These are phyloP conservation scores for Pseudomyrmex dendroicus DNA, from an alignment of 1,140 invertebrate species.

Conservation along the genomic window DNA sequence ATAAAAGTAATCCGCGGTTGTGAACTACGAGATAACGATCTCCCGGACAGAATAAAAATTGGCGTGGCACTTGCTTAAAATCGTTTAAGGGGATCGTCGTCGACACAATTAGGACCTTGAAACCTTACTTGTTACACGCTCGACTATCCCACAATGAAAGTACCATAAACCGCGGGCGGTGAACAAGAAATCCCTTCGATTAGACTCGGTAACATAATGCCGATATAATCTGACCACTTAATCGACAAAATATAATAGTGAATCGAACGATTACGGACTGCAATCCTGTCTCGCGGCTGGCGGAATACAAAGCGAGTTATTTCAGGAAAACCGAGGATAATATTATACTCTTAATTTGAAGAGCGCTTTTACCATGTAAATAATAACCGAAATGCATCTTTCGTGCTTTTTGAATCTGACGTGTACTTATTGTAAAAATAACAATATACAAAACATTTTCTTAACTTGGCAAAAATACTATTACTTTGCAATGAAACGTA, in stretches of 20 bases:
- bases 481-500: too few relatives aligned
- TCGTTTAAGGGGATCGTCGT: conserved; percentile 34
- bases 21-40: background rate
- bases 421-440: background rate
- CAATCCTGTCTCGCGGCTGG: background rate
- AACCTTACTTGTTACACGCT: conserved; percentile 62
- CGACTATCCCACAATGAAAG: conserved; percentile 59
- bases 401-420: background rate
- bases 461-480: too few relatives aligned
- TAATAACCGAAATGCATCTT: background rate
- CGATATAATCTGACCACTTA: conserved; percentile 60
- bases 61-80: conserved; percentile 4
- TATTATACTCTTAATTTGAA: conserved; percentile 7
- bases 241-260: conserved; percentile 56
- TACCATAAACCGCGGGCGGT: conserved; percentile 59
- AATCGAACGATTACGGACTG: conserved; percentile 47
- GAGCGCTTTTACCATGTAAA: background rate
- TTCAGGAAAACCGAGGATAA: conserved; percentile 29
- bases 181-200: conserved; percentile 65
- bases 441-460: background rate
- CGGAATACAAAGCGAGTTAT: conserved; percentile 19
- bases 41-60: conserved; percentile 21
- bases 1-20: too few relatives aligned
- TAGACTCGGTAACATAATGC: conserved; percentile 54
- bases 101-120: conserved; percentile 61